phyloP scores from a whole-genome alignment of 1,140 invertebrate species.

The Chrysopa pallens region DNA sequence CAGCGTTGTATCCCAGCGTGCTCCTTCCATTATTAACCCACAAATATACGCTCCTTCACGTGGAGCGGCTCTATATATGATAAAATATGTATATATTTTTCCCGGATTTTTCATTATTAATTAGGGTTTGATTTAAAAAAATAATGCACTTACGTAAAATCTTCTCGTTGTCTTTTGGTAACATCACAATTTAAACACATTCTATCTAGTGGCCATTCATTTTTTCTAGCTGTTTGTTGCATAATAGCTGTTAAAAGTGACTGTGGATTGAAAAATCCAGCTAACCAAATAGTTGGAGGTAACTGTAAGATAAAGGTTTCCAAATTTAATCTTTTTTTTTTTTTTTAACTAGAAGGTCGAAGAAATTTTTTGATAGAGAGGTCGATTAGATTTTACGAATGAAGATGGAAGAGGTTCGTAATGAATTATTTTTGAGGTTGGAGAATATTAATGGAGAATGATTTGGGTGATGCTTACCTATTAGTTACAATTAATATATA shows the following conservation, averaged over 20 bases:
- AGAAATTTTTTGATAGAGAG: no score
- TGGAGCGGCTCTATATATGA: conserved; percentile 44
- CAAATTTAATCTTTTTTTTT: no score
- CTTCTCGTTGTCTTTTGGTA: conserved; percentile 77
- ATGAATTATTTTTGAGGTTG: no score
- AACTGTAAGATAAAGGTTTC: conserved; percentile 27
- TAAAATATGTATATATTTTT: no score
- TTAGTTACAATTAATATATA: no score
- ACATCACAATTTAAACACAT: conserved; percentile 92
- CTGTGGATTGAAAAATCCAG: conserved; percentile 92
- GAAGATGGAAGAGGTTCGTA: no score
- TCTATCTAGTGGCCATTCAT: conserved; percentile 89
- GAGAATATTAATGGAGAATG: no score
- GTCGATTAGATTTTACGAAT: no score
- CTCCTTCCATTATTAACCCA: conserved; percentile 85
- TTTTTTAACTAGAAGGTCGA: no score
- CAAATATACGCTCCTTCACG: conserved; percentile 82
- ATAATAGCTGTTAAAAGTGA: conserved; percentile 93
- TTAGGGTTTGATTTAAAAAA: conserved; percentile 1
- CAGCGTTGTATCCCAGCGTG: conserved; percentile 66
- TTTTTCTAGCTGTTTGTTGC: conserved; percentile 88
- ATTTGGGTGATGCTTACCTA: no score
- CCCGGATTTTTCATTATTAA: no score
- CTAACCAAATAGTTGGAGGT: conserved; percentile 77
- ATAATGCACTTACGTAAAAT: conserved; percentile 44